Conservation (phyloP, 1,140 invertebrate genomes). For the Acromyrmex echinatior region DNA sequence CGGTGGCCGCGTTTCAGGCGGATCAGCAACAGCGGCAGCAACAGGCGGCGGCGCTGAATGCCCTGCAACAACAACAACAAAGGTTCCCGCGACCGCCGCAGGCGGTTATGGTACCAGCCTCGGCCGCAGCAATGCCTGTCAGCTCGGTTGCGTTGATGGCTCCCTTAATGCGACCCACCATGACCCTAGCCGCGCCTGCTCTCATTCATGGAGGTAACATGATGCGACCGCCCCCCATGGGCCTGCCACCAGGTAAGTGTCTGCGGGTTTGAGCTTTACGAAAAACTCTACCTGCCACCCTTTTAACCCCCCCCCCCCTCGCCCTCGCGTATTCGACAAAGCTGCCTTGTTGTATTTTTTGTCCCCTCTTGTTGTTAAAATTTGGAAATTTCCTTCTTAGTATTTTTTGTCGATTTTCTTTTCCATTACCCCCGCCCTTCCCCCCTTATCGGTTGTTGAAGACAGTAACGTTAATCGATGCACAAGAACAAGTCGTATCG, state of each 20-base stretch:
- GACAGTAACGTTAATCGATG: background rate
- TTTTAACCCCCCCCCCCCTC: background rate
- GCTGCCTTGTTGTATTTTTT: constrained; percentile 9
- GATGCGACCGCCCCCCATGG: constrained; percentile 91
- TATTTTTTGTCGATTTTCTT: constrained; percentile 33
- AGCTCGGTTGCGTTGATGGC: constrained; percentile 88
- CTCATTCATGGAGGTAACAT: constrained; percentile 91
- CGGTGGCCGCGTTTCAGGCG: constrained; percentile 82
- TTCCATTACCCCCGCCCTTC: background rate
- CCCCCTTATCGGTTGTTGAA: background rate
- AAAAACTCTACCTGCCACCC: background rate
- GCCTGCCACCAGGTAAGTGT: constrained; percentile 91
- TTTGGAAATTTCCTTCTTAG: constrained; percentile 5
- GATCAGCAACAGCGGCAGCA: constrained; percentile 86
- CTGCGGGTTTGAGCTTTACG: constrained; percentile 58
- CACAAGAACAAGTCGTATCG: constrained; percentile 1
- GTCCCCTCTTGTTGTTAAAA: constrained; percentile 16
- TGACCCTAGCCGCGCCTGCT: constrained; percentile 90
- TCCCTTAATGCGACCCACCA: constrained; percentile 88
- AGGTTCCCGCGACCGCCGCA: constrained; percentile 83
- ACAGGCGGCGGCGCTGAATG: constrained; percentile 79
- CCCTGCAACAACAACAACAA: constrained; percentile 80
- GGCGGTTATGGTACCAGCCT: constrained; percentile 84
- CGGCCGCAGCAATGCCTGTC: constrained; percentile 86
- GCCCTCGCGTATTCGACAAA: background rate